Evolutionary conservation across 2,113 vertebrate genomes (phyloP).

Genomic region (Turnix velox): DNA sequence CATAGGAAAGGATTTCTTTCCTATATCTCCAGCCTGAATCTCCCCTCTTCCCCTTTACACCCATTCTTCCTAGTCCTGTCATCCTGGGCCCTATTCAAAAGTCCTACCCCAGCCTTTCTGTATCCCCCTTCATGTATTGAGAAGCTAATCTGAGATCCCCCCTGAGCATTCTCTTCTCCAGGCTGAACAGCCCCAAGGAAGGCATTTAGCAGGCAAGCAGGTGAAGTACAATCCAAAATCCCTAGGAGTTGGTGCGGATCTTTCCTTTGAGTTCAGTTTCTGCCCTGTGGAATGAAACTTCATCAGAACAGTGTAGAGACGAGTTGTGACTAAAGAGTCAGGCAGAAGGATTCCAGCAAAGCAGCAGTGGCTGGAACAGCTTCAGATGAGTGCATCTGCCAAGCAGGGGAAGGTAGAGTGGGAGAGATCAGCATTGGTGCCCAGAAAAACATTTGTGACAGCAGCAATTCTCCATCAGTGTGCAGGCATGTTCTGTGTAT

Average conservation of each 20-base stretch:
- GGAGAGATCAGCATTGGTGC: background rate
- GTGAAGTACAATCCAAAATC: background rate
- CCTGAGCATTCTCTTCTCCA: too few species aligned
- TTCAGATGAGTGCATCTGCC: background rate
- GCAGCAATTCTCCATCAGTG: background rate
- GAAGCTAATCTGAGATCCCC: too few species aligned
- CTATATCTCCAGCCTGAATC: too few species aligned
- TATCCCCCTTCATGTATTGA: too few species aligned
- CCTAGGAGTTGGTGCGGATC: background rate
- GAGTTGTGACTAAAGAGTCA: background rate
- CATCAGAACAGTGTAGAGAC: background rate
- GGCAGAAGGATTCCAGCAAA: background rate
- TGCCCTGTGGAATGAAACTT: background rate
- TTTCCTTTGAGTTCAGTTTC: background rate
- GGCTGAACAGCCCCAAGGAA: too few species aligned
- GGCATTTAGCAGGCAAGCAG: background rate
- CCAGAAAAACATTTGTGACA: background rate
- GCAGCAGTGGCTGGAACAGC: background rate
- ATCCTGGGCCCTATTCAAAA: too few species aligned
- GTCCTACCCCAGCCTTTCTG: too few species aligned
- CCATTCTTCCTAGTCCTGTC: too few species aligned
- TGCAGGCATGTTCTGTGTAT: background rate
- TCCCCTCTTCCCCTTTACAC: too few species aligned
- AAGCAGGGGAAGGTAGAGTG: background rate
- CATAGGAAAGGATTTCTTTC: too few species aligned